A percentile compares a stretch with the other conserved stretches of the same genome.
Conservation (phyloP, 1,140 invertebrate genomes). For the Sweltsa coloradensis region DNA sequence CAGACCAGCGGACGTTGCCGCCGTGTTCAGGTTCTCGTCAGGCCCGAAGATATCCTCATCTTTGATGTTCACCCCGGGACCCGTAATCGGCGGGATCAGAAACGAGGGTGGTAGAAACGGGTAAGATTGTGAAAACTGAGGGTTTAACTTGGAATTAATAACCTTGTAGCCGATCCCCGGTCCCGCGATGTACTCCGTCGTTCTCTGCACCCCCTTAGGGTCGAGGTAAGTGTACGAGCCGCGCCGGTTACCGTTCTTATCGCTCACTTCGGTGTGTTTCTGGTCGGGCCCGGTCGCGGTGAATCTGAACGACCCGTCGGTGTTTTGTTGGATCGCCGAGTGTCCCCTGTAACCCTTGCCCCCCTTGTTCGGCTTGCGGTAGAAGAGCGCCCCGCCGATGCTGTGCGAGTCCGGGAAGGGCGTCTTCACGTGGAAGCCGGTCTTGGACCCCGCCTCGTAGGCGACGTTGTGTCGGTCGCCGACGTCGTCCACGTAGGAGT, state of each 20-base stretch:
- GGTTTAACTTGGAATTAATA: conserved; percentile 30
- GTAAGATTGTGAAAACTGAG: not conserved
- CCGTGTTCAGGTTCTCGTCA: not conserved
- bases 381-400: conserved; percentile 29
- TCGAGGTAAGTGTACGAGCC: conserved; percentile 63
- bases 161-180: conserved; percentile 61
- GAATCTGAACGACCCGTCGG: conserved; percentile 48
- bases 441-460: conserved; percentile 54
- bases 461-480: conserved; percentile 57
- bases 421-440: conserved; percentile 56
- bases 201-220: conserved; percentile 54
- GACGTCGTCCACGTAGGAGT: conserved; percentile 54
- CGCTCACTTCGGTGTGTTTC: conserved; percentile 52
- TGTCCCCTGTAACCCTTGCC: conserved; percentile 39
- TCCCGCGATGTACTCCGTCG: conserved; percentile 59
- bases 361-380: conserved; percentile 32
- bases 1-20: not conserved
- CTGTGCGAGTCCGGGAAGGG: conserved; percentile 45
- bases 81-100: not conserved
- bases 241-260: conserved; percentile 48
- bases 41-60: conserved; percentile 5
- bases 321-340: conserved; percentile 42
- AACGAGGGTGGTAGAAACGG: not conserved
- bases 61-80: not conserved
- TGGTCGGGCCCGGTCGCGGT: conserved; percentile 57